Evolutionary conservation across 2,113 vertebrate genomes (phyloP), one percentile per base, ranked within the genome.

Genomic region (Coreoperca whiteheadi): DNA sequence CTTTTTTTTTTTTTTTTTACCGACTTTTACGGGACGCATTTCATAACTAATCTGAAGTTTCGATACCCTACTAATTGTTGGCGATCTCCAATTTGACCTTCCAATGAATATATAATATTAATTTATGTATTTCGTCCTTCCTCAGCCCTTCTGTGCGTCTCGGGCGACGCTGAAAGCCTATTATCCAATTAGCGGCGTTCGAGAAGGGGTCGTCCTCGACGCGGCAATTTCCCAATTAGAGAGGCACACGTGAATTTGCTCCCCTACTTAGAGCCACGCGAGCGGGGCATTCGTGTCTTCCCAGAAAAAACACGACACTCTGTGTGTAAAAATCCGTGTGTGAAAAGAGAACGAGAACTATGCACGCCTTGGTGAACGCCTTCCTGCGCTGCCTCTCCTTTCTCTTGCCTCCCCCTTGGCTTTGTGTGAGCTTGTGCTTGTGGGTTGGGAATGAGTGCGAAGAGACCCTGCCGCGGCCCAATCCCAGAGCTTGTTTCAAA

Each of bases 401-500:
- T 71, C 94, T 96, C 74, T 63, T 95, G 65, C 95, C 95, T 79
- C 93, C 95, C 88, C 93, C 94, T 69, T 95, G 95, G 95, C 92
- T 95, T 59, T 92, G 92, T 90, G 91, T 94, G 86, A 93, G 92
- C 54, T 89, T 91, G 41, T 95, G 93, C 90, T 91, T 89, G 92
- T 95, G 95, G 96, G 93, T 85, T 91, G 95, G 94, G 92, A 93
- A 78, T 64, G 93, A 92, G 66, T 86, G 92, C 80, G 90, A 92
- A 63, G 89, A 93, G 88, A 90, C 90, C 85, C 86, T 83, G 83
- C 81, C 75, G 86, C 92, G 91, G 94, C 88, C 95, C 95, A 95
- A 96, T 95, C 95, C 93, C 89, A 91, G 94, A 88, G 94, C 95
- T 91, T 90, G 93, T 88, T 87, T 94, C 91, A 93, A 89, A 91